A percentile compares a stretch with the other conserved stretches of the same genome.
Evolutionary conservation across 2,113 vertebrate species (phyloP).

Genomic region (Tapirus terrestris): DNA sequence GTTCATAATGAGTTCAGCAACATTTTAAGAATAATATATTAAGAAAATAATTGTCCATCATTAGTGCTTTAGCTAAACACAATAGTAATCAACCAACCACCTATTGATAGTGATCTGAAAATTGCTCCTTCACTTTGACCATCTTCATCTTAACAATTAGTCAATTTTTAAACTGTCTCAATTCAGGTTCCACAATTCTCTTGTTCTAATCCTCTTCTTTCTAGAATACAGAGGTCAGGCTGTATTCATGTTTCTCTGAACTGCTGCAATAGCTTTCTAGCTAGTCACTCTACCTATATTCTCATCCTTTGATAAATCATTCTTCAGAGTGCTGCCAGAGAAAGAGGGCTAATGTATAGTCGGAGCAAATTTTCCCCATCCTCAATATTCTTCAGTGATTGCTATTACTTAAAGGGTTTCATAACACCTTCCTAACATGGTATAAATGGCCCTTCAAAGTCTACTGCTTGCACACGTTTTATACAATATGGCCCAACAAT

Average conservation of each 20-base stretch:
- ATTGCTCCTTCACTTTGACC: background rate
- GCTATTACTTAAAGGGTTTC: background rate
- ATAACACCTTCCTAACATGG: background rate
- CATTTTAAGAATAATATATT: constrained; percentile 44
- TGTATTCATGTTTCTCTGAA: background rate
- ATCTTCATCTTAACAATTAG: background rate
- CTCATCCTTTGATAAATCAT: background rate
- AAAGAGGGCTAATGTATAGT: background rate
- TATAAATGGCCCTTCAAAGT: background rate
- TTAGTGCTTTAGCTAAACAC: constrained; percentile 31
- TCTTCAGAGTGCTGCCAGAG: background rate
- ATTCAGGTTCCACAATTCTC: background rate
- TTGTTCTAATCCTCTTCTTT: background rate
- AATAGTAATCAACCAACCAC: background rate
- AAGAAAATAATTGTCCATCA: constrained; percentile 29
- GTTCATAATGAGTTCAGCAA: constrained; percentile 46
- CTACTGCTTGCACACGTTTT: background rate
- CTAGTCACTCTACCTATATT: background rate
- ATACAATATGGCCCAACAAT: background rate
- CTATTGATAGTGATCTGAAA: background rate
- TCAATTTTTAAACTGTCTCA: background rate
- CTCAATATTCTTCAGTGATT: background rate
- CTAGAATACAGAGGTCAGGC: background rate
- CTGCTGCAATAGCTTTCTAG: background rate
- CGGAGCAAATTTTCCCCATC: background rate